phyloP scores from a whole-genome alignment of 2,797 vertebrate genomes.

The Myioborus melanocephalus region DNA sequence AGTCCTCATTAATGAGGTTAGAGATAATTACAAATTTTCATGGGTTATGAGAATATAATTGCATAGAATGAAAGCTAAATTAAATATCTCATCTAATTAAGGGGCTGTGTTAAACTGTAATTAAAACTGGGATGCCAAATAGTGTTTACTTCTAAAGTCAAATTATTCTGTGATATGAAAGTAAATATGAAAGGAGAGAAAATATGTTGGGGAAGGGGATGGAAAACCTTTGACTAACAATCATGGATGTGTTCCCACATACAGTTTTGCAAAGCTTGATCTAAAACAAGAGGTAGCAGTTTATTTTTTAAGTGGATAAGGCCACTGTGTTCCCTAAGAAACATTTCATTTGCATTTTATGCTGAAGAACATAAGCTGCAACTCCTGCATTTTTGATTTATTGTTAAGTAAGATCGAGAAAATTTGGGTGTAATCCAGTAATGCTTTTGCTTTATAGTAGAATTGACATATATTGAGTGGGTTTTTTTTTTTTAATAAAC shows the following conservation, averaged over 20 bases:
- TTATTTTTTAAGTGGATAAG: background rate
- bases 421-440: background rate
- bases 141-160: conserved; percentile 60
- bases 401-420: background rate
- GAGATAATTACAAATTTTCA: conserved; percentile 72
- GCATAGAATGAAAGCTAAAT: conserved; percentile 70
- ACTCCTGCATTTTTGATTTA: background rate
- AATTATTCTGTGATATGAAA: conserved; percentile 34
- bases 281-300: background rate
- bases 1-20: conserved; percentile 64
- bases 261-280: background rate
- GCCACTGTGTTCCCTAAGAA: background rate
- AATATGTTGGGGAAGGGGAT: background rate
- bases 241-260: background rate
- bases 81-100: conserved; percentile 72
- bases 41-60: conserved; percentile 69
- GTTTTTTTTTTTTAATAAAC: background rate
- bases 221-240: background rate
- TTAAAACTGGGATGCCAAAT: conserved; percentile 53
- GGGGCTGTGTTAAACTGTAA: conserved; percentile 58
- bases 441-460: conserved; percentile 24
- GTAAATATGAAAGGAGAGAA: background rate
- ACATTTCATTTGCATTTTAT: background rate
- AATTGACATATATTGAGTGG: background rate
- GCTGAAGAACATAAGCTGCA: background rate